Evolutionary conservation across 2,113 vertebrate species (phyloP), one percentile per base, ranked within the genome.

Genomic region (Acanthochromis polyacanthus): DNA sequence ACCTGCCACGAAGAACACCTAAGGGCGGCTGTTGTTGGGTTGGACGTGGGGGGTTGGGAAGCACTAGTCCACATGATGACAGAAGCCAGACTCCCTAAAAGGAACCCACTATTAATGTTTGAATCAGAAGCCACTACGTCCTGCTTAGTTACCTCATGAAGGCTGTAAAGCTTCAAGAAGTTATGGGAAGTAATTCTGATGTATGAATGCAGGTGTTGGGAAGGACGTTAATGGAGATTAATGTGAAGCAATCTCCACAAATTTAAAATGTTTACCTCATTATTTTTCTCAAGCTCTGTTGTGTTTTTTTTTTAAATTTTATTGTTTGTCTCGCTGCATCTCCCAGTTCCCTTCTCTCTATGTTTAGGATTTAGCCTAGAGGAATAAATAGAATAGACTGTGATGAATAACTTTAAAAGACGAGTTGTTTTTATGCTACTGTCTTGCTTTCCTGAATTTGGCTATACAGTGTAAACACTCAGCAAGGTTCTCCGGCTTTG

Each of bases 1-100:
- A 86, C 84, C 79, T 83, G 77, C 80, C 85, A 84, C 72, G 87
- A 91, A 78, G 65, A 87, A 89, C 80, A 85, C 75, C 73, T 65
- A 66, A 78, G 80, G 89, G 81, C 67, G 80, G 52, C 52, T 48
- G 63, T 50, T 73, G 61, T 63, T n/a, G 52, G 57, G 71, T 53
- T 67, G 52, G 5, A 45, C 12, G 10, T 30, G 43, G 46, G 60
- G 63, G 69, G 51, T 40, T 70, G 53, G 57, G 66, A 59, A 55
- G 15, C 30, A 56, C 59, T 16, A 45, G 46, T 53, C 36, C 74
- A 85, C 14, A 48, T 60, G 56, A 83, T 52, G 38, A 76, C 38
- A 45, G 12, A 56, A 65, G 43, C 28, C 25, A 73, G 64, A 70
- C 55, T 64, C 23, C 23, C 50, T 30, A 12, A 25, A 86, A 67